Conservation (phyloP, 2,797 vertebrate species). For the Acanthiza pusilla region DNA sequence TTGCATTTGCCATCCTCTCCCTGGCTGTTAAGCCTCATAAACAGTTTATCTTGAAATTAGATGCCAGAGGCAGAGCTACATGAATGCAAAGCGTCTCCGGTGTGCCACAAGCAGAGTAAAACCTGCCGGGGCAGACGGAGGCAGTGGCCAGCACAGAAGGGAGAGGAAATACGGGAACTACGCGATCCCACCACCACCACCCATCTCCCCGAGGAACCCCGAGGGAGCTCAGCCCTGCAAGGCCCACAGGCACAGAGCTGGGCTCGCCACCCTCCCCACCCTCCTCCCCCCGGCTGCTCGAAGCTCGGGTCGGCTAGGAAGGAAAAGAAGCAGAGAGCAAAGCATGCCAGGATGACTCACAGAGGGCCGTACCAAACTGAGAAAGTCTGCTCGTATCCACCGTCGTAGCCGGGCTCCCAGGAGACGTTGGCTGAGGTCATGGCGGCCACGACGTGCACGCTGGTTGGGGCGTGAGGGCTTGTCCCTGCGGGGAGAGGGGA, state of each 20-base stretch:
- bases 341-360: constrained; percentile 95
- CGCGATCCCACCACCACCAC: neutral
- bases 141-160: neutral
- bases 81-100: neutral
- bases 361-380: constrained; percentile 99
- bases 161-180: neutral
- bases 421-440: constrained; percentile 96
- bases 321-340: constrained; percentile 93
- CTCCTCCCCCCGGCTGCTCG: neutral
- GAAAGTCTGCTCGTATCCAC: constrained; percentile 99
- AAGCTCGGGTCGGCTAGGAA: constrained; percentile 53
- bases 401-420: constrained; percentile 98
- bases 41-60: constrained; percentile 59
- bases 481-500: constrained; percentile 80
- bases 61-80: constrained; percentile 45
- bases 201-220: neutral
- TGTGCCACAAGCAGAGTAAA: neutral
- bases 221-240: neutral
- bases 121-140: neutral
- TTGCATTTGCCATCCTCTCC: constrained; percentile 11
- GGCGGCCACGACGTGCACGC: constrained; percentile 88
- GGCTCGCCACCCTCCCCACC: neutral
- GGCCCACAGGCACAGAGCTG: neutral
- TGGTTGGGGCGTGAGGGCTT: constrained; percentile 94
- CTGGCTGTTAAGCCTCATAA: constrained; percentile 31